Conservation (phyloP, 2,797 vertebrate species). For the Clarias platycephalus region DNA sequence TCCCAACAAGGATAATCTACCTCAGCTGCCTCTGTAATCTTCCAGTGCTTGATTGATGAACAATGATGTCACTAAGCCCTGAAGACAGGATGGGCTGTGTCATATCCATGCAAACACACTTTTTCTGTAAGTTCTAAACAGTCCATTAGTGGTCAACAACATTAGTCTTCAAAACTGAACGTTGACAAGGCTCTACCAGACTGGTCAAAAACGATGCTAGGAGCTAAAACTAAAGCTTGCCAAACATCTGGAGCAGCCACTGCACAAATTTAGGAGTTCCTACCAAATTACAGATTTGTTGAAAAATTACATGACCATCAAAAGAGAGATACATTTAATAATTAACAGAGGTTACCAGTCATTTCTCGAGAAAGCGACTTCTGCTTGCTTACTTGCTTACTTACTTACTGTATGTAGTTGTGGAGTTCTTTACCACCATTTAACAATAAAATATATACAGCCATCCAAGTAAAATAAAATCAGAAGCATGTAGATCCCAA, state of each 20-base stretch:
- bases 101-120: conserved; percentile 11
- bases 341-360: neutral
- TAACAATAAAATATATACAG: neutral
- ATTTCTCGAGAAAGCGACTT: neutral
- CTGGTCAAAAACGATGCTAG: neutral
- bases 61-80: conserved; percentile 2
- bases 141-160: conserved; percentile 7
- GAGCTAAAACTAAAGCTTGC: neutral
- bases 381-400: neutral
- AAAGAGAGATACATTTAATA: conserved; percentile 14
- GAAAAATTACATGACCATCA: conserved; percentile 10
- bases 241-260: conserved; percentile 13
- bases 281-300: conserved; percentile 22
- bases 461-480: neutral
- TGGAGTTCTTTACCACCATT: neutral
- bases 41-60: neutral
- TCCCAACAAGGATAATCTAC: conserved; percentile 3
- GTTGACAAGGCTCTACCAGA: neutral
- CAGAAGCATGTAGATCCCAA: neutral
- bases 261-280: conserved; percentile 1
- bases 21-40: neutral
- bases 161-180: neutral
- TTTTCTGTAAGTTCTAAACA: conserved; percentile 10
- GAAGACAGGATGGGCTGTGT: conserved; percentile 11
- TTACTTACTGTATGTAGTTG: neutral